phyloP scores from a whole-genome alignment of 2,888 invertebrate species.

The Tetragonisca angustula region DNA sequence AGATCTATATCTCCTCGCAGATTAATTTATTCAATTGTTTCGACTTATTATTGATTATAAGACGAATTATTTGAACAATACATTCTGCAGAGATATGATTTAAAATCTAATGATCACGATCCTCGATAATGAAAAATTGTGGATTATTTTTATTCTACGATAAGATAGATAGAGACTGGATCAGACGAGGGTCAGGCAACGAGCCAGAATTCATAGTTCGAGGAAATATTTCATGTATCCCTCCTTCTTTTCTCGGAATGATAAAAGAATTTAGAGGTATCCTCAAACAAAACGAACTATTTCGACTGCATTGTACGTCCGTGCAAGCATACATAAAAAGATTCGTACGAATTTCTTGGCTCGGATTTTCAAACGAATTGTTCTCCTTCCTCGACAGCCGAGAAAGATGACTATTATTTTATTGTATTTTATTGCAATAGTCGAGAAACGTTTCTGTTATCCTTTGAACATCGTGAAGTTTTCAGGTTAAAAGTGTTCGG shows the following conservation, averaged over 20 bases:
- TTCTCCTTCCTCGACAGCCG: neutral
- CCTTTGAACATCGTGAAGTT: neutral
- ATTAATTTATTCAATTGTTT: neutral
- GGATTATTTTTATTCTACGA: conserved; percentile 3
- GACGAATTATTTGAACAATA: neutral
- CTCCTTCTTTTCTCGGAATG: neutral
- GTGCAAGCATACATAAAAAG: neutral
- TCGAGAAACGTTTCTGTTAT: no score
- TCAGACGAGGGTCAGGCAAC: conserved; percentile 1
- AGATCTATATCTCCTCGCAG: neutral
- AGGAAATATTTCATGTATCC: neutral
- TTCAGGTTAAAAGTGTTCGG: neutral
- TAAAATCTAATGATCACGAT: neutral
- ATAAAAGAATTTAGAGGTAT: neutral
- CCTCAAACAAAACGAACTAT: neutral
- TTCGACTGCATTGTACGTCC: neutral
- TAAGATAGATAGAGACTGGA: neutral
- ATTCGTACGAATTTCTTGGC: neutral
- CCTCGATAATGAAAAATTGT: neutral
- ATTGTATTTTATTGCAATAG: neutral
- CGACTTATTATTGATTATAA: no score
- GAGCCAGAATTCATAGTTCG: conserved; percentile 22
- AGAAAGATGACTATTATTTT: neutral
- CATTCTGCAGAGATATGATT: neutral
- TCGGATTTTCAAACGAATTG: neutral